Conservation (phyloP, 2,797 vertebrate species). For the Podarcis siculus region DNA sequence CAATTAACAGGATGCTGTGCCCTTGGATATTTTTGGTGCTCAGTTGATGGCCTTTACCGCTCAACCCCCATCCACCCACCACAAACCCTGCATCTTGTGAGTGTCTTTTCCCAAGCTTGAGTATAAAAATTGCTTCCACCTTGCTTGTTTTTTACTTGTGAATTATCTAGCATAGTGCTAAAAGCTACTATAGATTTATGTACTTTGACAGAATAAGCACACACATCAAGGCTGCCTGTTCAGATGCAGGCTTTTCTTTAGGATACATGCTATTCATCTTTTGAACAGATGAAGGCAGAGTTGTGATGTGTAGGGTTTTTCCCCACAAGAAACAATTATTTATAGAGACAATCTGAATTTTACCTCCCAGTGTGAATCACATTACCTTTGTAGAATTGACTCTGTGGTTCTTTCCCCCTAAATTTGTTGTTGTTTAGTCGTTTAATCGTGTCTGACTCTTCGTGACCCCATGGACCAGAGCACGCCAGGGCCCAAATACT, state of each 20-base stretch:
- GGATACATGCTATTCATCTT: background rate
- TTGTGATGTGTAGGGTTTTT: background rate
- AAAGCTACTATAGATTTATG: background rate
- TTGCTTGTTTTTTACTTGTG: conserved; percentile 7
- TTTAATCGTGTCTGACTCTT: no score
- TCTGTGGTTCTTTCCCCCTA: background rate
- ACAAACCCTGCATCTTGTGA: background rate
- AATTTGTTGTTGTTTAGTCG: no score
- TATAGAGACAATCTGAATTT: background rate
- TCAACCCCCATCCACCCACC: no score
- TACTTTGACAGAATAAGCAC: conserved; percentile 1
- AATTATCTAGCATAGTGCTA: background rate
- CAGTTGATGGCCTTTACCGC: accelerated
- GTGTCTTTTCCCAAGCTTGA: background rate
- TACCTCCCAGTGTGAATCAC: background rate
- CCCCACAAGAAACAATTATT: background rate
- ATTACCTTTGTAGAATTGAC: background rate
- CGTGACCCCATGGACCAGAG: no score
- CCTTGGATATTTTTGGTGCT: background rate
- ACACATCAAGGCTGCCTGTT: background rate
- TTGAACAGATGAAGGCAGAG: background rate
- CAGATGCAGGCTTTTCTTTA: background rate
- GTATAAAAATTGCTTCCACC: background rate
- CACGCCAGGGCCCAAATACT: background rate
- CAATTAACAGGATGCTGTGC: background rate